Evolutionary conservation across 37 sponge, comb jelly and placozoan genomes (phyloP).

Genomic region (Corticium candelabrum): DNA sequence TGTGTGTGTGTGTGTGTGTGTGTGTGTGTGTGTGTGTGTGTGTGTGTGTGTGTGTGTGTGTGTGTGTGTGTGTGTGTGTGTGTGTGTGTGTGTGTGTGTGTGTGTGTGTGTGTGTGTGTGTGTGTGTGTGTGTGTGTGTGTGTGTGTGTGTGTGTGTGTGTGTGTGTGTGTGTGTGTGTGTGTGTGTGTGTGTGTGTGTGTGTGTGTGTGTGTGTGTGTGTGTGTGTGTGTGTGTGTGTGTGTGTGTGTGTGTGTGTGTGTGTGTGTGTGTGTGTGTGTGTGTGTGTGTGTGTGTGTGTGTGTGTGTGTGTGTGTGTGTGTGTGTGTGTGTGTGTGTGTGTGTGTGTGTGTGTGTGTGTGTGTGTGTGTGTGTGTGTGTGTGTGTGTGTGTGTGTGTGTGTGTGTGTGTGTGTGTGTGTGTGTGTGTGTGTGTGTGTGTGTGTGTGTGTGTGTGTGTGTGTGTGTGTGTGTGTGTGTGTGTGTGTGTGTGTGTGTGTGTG

Average conservation of each 20-base stretch:
- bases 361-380: neutral
- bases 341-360: slow-evolving; percentile 13
- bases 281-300: neutral
- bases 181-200: slow-evolving; percentile 12
- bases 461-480: neutral
- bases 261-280: slow-evolving; percentile 11
- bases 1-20: neutral
- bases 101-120: slow-evolving; percentile 11
- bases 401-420: neutral
- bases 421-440: neutral
- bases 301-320: slow-evolving; percentile 14
- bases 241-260: neutral
- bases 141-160: slow-evolving; percentile 10
- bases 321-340: neutral
- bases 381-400: slow-evolving; percentile 5
- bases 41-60: neutral
- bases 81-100: neutral
- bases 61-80: slow-evolving; percentile 10
- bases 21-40: slow-evolving; percentile 11
- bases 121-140: neutral
- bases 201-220: neutral
- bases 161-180: neutral
- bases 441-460: slow-evolving; percentile 6
- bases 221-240: slow-evolving; percentile 13
- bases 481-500: neutral